A percentile compares a stretch with the other conserved stretches of the same genome.
Conservation (phyloP, 1,140 invertebrate genomes). For the Cyrtorhinus lividipennis region DNA sequence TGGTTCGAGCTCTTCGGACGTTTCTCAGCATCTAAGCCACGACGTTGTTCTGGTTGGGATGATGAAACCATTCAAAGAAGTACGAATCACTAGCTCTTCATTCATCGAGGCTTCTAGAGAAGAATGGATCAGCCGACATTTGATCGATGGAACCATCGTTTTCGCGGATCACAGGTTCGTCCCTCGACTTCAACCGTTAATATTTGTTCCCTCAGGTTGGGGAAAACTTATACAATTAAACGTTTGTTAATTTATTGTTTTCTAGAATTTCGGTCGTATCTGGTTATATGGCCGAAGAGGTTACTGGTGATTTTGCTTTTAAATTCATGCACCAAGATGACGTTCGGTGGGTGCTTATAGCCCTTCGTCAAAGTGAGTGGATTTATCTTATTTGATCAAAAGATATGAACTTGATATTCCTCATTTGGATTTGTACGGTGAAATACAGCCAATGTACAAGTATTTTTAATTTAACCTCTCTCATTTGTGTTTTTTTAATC, state of each 20-base stretch:
- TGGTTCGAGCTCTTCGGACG: background rate
- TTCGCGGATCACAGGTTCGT: conserved; percentile 55
- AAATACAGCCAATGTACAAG: background rate
- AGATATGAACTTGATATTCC: conserved; percentile 1
- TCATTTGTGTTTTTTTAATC: no score
- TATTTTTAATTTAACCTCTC: background rate
- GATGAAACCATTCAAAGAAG: conserved; percentile 45
- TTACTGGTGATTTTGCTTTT: conserved; percentile 63
- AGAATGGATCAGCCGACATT: conserved; percentile 71
- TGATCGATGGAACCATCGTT: conserved; percentile 67
- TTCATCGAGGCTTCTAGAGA: conserved; percentile 57
- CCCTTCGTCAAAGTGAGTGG: conserved; percentile 65
- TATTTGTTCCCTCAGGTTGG: no score
- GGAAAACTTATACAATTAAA: no score
- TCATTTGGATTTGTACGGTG: no score
- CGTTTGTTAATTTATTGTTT: no score
- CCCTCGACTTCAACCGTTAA: background rate
- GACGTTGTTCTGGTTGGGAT: conserved; percentile 51
- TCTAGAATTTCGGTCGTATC: conserved; percentile 60
- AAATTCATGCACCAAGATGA: conserved; percentile 76
- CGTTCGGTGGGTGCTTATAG: conserved; percentile 65
- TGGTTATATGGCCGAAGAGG: conserved; percentile 70
- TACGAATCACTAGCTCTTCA: conserved; percentile 48
- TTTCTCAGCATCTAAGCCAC: conserved; percentile 29
- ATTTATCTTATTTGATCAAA: conserved; percentile 32